Evolutionary conservation across 2,797 vertebrate genomes (phyloP).

Genomic region (Neomorphus geoffroyi): DNA sequence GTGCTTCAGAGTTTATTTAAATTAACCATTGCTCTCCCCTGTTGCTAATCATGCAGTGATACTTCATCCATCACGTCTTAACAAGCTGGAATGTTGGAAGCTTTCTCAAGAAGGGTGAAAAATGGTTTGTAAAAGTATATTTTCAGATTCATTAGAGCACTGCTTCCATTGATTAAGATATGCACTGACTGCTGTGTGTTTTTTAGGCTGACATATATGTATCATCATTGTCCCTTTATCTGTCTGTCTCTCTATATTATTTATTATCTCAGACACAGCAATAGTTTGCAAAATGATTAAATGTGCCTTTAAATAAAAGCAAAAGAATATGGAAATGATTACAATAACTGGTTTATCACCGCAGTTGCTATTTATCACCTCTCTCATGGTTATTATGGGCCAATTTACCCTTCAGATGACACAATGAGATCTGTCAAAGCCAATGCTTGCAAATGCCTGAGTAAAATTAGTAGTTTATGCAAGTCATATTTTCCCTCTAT

Average conservation of each 20-base stretch:
- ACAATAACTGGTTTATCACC: neutral
- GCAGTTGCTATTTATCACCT: neutral
- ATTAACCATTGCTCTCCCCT: neutral
- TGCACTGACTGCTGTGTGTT: neutral
- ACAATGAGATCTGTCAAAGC: neutral
- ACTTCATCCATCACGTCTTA: neutral
- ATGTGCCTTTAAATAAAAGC: neutral
- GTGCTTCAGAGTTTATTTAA: neutral
- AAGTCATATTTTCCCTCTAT: neutral
- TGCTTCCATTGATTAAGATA: neutral
- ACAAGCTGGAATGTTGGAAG: neutral
- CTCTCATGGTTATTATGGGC: neutral
- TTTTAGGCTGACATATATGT: neutral
- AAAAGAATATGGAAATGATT: neutral
- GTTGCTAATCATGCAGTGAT: neutral
- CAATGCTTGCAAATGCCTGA: neutral
- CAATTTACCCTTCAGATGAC: neutral
- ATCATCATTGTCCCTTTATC: neutral
- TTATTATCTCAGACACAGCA: neutral
- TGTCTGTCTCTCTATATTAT: neutral
- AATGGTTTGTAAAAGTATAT: neutral
- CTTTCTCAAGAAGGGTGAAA: neutral
- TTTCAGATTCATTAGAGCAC: neutral
- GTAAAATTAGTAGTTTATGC: neutral
- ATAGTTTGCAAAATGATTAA: neutral